phyloP scores from a whole-genome alignment of 2,888 invertebrate species.

The Nowickia ferox region DNA sequence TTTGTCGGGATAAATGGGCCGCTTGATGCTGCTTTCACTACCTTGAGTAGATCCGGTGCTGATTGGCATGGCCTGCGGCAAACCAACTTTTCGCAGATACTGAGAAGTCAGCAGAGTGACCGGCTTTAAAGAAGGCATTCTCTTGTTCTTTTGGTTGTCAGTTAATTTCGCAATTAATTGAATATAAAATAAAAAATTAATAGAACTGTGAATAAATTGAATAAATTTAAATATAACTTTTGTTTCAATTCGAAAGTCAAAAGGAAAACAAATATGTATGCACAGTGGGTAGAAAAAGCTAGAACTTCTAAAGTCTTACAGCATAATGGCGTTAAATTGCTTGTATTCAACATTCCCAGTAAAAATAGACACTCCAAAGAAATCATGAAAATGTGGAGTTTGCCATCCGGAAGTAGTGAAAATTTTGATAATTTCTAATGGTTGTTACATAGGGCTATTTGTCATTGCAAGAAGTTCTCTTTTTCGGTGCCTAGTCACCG shows the following conservation, averaged over 20 bases:
- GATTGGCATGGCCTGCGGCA: conserved; percentile 50
- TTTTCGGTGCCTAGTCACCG: too few species aligned
- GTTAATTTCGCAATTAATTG: not conserved
- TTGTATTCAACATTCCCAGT: too few species aligned
- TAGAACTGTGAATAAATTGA: not conserved
- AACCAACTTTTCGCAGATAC: conserved; percentile 51
- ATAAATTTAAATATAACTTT: not conserved
- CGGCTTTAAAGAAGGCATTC: conserved; percentile 45
- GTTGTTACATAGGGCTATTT: too few species aligned
- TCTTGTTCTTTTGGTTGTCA: not conserved
- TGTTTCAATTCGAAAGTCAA: conserved; percentile 11
- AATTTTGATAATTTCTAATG: too few species aligned
- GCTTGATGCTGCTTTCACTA: conserved; percentile 70
- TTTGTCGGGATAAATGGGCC: conserved; percentile 87
- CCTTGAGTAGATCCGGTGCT: conserved; percentile 12
- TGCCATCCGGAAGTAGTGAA: too few species aligned
- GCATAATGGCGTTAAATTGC: too few species aligned
- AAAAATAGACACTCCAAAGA: too few species aligned
- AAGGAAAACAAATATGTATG: conserved; percentile 12
- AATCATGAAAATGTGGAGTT: too few species aligned
- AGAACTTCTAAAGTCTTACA: too few species aligned
- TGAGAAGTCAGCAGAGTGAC: conserved; percentile 28
- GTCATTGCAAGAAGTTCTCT: too few species aligned
- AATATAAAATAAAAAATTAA: not conserved
- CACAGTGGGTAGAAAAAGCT: too few species aligned